Evolutionary conservation across 1,140 invertebrate species (phyloP).

Genomic region (Achatina immaculata): DNA sequence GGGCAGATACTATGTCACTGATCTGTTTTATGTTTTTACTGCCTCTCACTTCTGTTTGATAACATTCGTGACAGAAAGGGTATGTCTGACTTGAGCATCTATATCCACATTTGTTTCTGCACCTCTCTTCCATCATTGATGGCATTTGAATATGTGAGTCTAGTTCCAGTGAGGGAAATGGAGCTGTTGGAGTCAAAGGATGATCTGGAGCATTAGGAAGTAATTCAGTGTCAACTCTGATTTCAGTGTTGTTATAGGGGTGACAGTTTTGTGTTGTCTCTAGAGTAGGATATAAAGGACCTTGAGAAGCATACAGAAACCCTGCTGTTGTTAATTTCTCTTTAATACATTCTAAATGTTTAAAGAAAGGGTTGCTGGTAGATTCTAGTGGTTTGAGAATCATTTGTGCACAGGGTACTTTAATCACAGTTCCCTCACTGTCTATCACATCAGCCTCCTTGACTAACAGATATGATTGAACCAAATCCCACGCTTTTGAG

Average conservation of each 20-base stretch:
- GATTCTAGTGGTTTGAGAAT: neutral
- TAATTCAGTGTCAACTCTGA: too few species aligned
- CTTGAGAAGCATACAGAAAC: neutral
- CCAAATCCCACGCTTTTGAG: constrained; percentile 44
- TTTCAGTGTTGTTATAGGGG: too few species aligned
- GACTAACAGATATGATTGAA: constrained; percentile 57
- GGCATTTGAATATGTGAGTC: neutral
- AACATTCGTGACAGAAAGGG: constrained; percentile 60
- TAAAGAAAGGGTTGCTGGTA: neutral
- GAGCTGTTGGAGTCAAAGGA: constrained; percentile 27
- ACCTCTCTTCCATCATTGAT: constrained; percentile 48
- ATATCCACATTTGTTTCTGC: constrained; percentile 51
- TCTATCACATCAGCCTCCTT: constrained; percentile 47
- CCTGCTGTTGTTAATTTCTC: too few species aligned
- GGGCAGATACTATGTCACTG: neutral
- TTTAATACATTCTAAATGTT: neutral
- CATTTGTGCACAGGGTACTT: neutral
- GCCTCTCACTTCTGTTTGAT: neutral
- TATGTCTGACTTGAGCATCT: constrained; percentile 54
- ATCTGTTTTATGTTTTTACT: neutral
- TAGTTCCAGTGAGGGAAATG: neutral
- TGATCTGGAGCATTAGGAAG: too few species aligned
- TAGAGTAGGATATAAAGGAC: neutral
- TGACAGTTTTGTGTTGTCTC: neutral
- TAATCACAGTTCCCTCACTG: neutral